phyloP scores from a whole-genome alignment of 2,797 vertebrate species.

The Jordanella pulchra region DNA sequence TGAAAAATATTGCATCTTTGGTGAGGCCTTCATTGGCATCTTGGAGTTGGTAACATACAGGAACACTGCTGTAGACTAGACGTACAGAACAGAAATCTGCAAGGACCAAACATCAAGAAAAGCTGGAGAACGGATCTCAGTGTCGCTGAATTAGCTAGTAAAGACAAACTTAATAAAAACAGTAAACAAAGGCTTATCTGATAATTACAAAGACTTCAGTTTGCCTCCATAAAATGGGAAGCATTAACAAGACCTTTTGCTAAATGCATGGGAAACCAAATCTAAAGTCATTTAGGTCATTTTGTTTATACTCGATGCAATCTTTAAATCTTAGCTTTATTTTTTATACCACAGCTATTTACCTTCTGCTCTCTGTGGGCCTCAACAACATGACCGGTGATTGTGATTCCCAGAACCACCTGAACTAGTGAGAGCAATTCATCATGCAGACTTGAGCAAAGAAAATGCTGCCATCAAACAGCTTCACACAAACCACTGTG shows the following conservation, averaged over 20 bases:
- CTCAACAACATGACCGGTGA: neutral
- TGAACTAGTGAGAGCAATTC: slow-evolving; percentile 22
- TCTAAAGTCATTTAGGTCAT: no score
- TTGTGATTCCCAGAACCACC: slow-evolving; percentile 21
- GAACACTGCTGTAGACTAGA: neutral
- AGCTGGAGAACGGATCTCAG: neutral
- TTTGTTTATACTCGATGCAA: neutral
- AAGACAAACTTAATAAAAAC: slow-evolving; percentile 15
- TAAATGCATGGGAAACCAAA: neutral
- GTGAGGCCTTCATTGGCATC: no score
- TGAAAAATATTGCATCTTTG: neutral
- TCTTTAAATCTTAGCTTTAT: neutral
- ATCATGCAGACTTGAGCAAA: slow-evolving; percentile 28
- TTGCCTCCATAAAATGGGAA: neutral
- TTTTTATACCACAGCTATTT: neutral
- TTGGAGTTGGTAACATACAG: no score
- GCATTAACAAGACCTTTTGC: neutral
- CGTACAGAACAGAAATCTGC: neutral
- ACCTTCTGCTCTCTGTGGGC: neutral
- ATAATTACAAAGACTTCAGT: neutral
- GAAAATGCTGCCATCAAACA: slow-evolving; percentile 24
- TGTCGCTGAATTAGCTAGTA: neutral
- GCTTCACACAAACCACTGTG: slow-evolving; percentile 26
- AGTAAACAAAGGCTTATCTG: neutral
- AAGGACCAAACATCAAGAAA: neutral